These are phyloP conservation scores for Meriones psammophilus DNA, from an alignment of 2,797 vertebrate species.

Conservation along the genomic window DNA sequence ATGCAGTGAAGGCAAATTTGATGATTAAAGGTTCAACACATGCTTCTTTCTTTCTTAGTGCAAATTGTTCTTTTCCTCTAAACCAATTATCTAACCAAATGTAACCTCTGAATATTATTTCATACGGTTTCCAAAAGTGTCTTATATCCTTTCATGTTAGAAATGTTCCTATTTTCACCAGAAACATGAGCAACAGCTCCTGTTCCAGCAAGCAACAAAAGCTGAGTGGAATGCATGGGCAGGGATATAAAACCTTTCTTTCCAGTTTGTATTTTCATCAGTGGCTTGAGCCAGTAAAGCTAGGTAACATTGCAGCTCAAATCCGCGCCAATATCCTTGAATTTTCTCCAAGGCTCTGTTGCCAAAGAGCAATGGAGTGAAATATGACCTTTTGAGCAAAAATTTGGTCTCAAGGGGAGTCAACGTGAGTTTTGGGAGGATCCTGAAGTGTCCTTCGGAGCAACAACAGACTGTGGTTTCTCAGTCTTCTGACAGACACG, in stretches of 20 bases:
- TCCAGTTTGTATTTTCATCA: background rate
- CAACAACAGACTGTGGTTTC: background rate
- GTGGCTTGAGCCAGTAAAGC: background rate
- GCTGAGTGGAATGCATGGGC: background rate
- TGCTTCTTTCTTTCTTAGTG: background rate
- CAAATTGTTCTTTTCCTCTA: background rate
- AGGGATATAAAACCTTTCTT: background rate
- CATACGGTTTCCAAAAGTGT: background rate
- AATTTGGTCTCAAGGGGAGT: slow-evolving; percentile 56
- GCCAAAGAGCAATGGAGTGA: slow-evolving; percentile 52
- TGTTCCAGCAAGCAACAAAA: background rate
- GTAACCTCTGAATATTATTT: background rate
- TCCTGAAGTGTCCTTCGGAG: background rate
- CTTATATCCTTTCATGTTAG: background rate
- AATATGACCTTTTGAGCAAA: slow-evolving; percentile 34
- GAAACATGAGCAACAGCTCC: background rate
- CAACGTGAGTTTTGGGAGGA: slow-evolving; percentile 55
- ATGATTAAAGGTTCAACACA: background rate
- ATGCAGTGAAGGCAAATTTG: background rate
- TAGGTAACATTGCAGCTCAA: slow-evolving; percentile 47
- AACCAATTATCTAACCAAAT: background rate
- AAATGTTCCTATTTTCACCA: background rate
- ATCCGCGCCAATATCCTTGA: slow-evolving; percentile 50
- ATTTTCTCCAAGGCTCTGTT: slow-evolving; percentile 38
- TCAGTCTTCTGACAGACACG: background rate